Base-by-base conservation (phyloP, 2,888 invertebrate species). In the Prosopocoilus inquinatus region DNA sequence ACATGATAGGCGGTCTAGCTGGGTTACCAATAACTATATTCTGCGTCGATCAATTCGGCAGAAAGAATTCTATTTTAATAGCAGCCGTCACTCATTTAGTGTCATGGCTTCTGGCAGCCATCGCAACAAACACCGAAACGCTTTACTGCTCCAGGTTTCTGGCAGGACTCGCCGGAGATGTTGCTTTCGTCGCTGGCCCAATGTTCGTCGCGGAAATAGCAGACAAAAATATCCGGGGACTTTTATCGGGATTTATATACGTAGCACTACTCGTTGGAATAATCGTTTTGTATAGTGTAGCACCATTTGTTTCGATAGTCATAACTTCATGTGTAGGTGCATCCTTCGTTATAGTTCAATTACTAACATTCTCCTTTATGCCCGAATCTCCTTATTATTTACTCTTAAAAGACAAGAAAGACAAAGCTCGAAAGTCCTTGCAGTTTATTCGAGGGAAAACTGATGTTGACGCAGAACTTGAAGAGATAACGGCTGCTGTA, bases 161-260 rank as follows among this genome's bases (percentile, higher is more conserved):
- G 33, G 69, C 74, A 3, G 77, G 77, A 1, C 64, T 75, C 53
- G 75, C 75, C 8, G 75, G 74, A 9, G 76, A 77, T 53, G 74
- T 74, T 20, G 76, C 73, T 2, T 77, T 77, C 55, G 76, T 77
- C 2, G 72, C 76, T 11, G 75, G 75, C 0, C 77, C 76, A 1
- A 76, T 76, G 76, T 76, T 74, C 59, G 72, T 76, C 8, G 75
- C 74, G 3, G 76, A 77, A 63, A 74, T 76, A 48, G 75, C 77
- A 3, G 75, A 76, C 60, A 74, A 75, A 47, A 72, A 73, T 55
- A 75, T 77, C 34, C 58, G 76, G 28, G 77, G 77, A 9, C 74
- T 75, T 55, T 59, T 77, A 8, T 72, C 75, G 0, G 71, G 75
- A n/a, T 68, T 74, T 16, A 75, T 76, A 49, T 76, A 75, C 59